Evolutionary conservation across 1,140 invertebrate species (phyloP).

Genomic region (Ruditapes philippinarum): DNA sequence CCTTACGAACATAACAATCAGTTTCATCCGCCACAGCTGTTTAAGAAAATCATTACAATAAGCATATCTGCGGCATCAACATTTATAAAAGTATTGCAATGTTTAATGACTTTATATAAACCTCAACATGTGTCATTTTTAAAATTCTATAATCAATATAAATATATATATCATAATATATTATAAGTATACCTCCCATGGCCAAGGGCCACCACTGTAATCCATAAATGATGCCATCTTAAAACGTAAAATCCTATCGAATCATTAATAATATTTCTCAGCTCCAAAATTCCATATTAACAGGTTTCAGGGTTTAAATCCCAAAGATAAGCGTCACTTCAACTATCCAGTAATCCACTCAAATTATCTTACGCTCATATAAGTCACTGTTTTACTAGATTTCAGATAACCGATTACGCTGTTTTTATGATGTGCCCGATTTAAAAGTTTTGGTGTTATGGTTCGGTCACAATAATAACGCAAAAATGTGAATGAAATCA

Average conservation of each 20-base stretch:
- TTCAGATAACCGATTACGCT: slow-evolving; percentile 3
- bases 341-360: slow-evolving; percentile 2
- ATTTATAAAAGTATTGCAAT: background rate
- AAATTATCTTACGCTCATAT: background rate
- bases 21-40: background rate
- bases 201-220: background rate
- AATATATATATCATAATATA: too few relatives aligned
- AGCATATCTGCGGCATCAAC: background rate
- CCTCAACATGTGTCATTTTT: background rate
- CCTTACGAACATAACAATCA: background rate
- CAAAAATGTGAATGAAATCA: slow-evolving; percentile 17
- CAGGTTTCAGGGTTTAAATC: background rate
- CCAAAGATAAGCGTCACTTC: slow-evolving; percentile 8
- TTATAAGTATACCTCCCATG: background rate
- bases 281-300: background rate
- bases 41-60: background rate
- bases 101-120: background rate
- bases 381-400: slow-evolving; percentile 18
- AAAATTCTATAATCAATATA: too few relatives aligned
- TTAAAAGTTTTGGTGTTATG: slow-evolving; percentile 16
- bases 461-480: slow-evolving; percentile 11
- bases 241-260: background rate
- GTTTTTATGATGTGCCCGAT: background rate
- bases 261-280: background rate
- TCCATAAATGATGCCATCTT: slow-evolving; percentile 18